These are phyloP conservation scores for Camponotus floridanus DNA, from an alignment of 1,140 invertebrate genomes.

Conservation along the genomic window DNA sequence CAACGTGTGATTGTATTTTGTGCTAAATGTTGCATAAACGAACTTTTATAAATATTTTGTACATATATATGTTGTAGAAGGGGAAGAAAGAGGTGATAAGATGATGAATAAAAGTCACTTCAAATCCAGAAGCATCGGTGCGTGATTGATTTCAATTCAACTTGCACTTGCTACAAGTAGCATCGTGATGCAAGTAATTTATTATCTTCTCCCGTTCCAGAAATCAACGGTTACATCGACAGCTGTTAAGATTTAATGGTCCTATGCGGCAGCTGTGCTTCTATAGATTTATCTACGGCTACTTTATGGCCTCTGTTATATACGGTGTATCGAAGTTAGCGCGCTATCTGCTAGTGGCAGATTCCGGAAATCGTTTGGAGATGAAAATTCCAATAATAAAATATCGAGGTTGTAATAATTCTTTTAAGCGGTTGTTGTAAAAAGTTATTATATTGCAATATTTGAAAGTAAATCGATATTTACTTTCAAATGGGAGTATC, in stretches of 20 bases:
- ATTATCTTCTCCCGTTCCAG: neutral
- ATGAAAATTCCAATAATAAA: no score
- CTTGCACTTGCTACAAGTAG: constrained; percentile 42
- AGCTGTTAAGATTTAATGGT: constrained; percentile 58
- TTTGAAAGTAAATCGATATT: no score
- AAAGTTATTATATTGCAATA: no score
- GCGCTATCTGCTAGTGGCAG: no score
- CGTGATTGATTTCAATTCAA: constrained; percentile 22
- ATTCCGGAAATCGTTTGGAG: no score
- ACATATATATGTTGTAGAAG: constrained; percentile 13
- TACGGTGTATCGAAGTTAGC: no score
- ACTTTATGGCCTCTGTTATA: constrained; percentile 41
- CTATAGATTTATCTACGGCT: constrained; percentile 47
- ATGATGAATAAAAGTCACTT: neutral
- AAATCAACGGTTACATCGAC: constrained; percentile 40
- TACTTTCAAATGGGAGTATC: no score
- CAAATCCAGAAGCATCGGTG: neutral
- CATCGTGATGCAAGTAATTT: constrained; percentile 8
- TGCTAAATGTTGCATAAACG: constrained; percentile 18
- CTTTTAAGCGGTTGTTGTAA: no score
- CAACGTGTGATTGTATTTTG: constrained; percentile 34
- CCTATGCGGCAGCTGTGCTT: constrained; percentile 34
- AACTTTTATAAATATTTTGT: constrained; percentile 55
- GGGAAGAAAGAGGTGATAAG: neutral
- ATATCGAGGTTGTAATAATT: no score